Evolutionary conservation across 1,140 invertebrate genomes (phyloP).

Genomic region (Hormaphis cornu): DNA sequence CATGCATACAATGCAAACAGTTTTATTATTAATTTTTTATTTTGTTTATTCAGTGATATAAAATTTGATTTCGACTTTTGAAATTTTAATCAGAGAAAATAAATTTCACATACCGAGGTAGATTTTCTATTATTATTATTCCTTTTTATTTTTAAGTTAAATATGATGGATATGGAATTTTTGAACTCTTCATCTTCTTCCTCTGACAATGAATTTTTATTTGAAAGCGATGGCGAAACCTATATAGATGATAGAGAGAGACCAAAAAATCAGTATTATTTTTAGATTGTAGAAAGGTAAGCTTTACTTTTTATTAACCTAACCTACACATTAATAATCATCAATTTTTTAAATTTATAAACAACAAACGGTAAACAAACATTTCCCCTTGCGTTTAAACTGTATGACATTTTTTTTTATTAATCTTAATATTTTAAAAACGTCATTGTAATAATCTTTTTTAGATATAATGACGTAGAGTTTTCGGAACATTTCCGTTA

Average conservation of each 20-base stretch:
- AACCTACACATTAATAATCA: neutral
- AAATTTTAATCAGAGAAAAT: too few relatives aligned
- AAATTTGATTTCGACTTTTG: too few relatives aligned
- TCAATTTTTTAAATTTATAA: neutral
- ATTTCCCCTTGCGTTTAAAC: neutral
- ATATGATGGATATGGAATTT: neutral
- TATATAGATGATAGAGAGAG: neutral
- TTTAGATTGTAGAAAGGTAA: conserved; percentile 7
- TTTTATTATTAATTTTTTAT: too few relatives aligned
- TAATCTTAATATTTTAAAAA: too few relatives aligned
- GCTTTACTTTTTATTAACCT: neutral
- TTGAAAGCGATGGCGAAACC: neutral
- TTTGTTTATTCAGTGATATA: too few relatives aligned
- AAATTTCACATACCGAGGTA: too few relatives aligned
- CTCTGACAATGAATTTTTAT: neutral
- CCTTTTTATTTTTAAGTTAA: neutral
- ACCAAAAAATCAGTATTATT: conserved; percentile 5
- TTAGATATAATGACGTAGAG: too few relatives aligned
- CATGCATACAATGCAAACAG: too few relatives aligned
- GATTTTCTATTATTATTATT: neutral
- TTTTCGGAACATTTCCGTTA: too few relatives aligned
- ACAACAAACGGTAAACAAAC: neutral
- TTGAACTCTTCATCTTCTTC: neutral
- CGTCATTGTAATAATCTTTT: too few relatives aligned
- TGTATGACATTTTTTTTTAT: too few relatives aligned